These are phyloP conservation scores for Sardinella longiceps DNA, from an alignment of 2,797 vertebrate genomes.

Conservation along the genomic window DNA sequence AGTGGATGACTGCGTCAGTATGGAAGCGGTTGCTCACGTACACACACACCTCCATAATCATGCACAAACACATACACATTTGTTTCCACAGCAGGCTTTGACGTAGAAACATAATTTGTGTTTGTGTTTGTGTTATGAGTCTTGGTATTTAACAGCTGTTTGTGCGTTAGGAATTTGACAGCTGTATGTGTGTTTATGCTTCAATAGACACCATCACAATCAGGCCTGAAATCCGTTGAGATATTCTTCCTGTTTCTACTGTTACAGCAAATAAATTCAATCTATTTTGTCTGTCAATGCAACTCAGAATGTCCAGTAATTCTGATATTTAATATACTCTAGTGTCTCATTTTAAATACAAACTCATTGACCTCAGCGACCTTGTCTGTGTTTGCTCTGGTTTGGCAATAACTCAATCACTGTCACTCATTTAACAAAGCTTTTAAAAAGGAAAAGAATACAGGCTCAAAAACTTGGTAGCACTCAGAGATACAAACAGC, in stretches of 20 bases:
- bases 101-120: constrained; percentile 31
- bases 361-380: not conserved
- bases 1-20: not conserved
- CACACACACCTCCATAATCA: constrained; percentile 26
- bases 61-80: constrained; percentile 35
- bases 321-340: not conserved
- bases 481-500: too few relatives aligned
- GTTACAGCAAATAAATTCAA: not conserved
- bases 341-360: not conserved
- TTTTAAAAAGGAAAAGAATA: not conserved
- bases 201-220: not conserved
- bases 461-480: too few relatives aligned
- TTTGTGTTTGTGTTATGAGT: not conserved
- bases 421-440: not conserved
- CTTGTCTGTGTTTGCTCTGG: not conserved
- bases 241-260: not conserved
- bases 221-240: not conserved
- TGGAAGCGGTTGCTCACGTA: not conserved
- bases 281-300: not conserved
- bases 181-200: not conserved
- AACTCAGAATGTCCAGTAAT: not conserved
- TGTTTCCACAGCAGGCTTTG: constrained; percentile 13
- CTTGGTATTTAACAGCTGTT: not conserved
- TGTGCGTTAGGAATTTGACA: not conserved
- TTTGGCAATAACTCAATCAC: not conserved